A percentile compares a stretch with the other conserved stretches of the same genome.
These are phyloP conservation scores for Heterodera filipjevi DNA, from an alignment of 2,888 invertebrate species.

Conservation along the genomic window DNA sequence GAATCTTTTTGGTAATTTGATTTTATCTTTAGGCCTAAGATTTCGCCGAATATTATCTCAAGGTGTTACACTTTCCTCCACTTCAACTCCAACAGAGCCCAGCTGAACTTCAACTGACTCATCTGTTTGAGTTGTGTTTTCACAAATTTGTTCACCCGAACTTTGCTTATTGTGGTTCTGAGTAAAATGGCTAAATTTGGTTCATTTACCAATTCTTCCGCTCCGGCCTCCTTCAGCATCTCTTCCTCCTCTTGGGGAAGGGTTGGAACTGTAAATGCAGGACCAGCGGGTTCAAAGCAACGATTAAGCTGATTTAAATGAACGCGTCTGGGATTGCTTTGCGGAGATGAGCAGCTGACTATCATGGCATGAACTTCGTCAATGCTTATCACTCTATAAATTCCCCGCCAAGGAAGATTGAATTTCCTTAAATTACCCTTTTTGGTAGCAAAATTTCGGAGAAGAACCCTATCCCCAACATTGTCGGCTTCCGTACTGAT, in stretches of 20 bases:
- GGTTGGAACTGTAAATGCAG: not conserved
- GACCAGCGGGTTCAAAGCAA: not conserved
- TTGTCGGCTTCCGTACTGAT: not conserved
- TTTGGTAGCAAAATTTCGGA: not conserved
- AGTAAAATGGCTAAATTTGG: not conserved
- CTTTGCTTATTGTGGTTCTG: not conserved
- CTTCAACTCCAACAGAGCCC: too few species aligned
- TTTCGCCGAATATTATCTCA: too few species aligned
- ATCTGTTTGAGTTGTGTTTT: too few species aligned
- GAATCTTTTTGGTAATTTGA: too few species aligned
- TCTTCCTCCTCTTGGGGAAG: not conserved
- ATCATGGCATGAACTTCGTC: constrained; percentile 5
- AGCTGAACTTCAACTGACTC: too few species aligned
- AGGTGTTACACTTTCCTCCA: too few species aligned
- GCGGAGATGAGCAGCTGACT: not conserved
- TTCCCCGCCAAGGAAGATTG: constrained; percentile 8
- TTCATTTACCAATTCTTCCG: not conserved
- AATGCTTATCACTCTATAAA: constrained; percentile 10
- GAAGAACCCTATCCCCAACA: constrained; percentile 30
- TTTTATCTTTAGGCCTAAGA: too few species aligned
- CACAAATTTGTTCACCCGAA: too few species aligned
- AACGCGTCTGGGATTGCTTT: not conserved
- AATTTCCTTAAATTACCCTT: constrained; percentile 24
- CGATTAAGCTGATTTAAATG: not conserved
- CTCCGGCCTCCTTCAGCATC: not conserved